Evolutionary conservation across 2,888 invertebrate genomes (phyloP).

Genomic region (Eristalis arbustorum): DNA sequence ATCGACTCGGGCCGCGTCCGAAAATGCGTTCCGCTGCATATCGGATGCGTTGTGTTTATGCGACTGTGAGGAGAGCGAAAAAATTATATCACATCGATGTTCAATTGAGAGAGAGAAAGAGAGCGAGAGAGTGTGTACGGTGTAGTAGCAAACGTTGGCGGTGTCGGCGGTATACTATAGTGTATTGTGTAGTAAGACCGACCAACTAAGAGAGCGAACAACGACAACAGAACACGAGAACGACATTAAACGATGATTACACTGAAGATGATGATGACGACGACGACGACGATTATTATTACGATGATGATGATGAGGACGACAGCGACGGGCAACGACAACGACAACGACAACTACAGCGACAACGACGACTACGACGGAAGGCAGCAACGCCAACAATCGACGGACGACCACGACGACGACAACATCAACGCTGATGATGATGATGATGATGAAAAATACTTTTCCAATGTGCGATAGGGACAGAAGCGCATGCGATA

Average conservation of each 20-base stretch:
- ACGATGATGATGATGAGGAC: conserved; percentile 24
- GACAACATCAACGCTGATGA: conserved; percentile 33
- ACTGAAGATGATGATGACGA: conserved; percentile 59
- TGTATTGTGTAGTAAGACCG: conserved; percentile 18
- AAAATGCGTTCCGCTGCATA: conserved; percentile 81
- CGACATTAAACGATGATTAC: conserved; percentile 20
- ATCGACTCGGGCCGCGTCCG: conserved; percentile 81
- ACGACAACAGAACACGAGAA: conserved; percentile 48
- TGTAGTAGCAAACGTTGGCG: conserved; percentile 1
- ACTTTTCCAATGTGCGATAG: conserved; percentile 73
- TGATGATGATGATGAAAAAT: conserved; percentile 66
- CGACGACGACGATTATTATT: conserved; percentile 7
- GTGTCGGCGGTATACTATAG: conserved; percentile 59
- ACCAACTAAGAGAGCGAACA: conserved; percentile 54
- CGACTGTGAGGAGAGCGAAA: conserved; percentile 79
- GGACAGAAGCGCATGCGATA: conserved; percentile 74
- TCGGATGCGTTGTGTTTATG: conserved; percentile 81
- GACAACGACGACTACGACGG: conserved; percentile 67
- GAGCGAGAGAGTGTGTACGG: conserved; percentile 9
- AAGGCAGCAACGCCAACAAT: conserved; percentile 73
- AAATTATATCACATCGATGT: conserved; percentile 79
- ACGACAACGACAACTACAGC: conserved; percentile 54
- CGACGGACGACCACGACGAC: conserved; percentile 62
- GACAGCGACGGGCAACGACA: conserved; percentile 73
- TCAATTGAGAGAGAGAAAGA: conserved; percentile 75